Conservation (phyloP, 2,888 invertebrate species). For the Dynastes maya region DNA sequence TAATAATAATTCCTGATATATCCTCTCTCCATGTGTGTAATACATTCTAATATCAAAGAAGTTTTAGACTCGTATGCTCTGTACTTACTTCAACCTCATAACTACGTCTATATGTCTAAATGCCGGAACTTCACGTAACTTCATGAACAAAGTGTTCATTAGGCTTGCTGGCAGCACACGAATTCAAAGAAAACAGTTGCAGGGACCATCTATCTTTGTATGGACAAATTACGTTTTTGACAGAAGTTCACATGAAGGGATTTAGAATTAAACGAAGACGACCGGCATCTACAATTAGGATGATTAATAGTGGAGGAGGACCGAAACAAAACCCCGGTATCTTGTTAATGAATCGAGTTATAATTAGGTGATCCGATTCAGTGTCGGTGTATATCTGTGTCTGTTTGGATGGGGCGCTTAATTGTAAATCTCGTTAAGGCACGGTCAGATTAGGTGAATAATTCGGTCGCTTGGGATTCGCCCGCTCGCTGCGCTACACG, state of each 20-base stretch:
- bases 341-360: slow-evolving; percentile 49
- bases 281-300: slow-evolving; percentile 36
- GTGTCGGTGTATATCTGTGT: slow-evolving; percentile 42
- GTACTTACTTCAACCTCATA: too few relatives aligned
- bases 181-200: too few relatives aligned
- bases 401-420: slow-evolving; percentile 44
- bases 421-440: slow-evolving; percentile 50
- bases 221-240: slow-evolving; percentile 13
- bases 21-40: too few relatives aligned
- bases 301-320: slow-evolving; percentile 37
- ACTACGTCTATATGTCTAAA: too few relatives aligned
- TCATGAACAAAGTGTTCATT: too few relatives aligned
- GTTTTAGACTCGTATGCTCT: too few relatives aligned
- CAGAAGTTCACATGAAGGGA: not conserved
- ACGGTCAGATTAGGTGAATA: slow-evolving; percentile 48
- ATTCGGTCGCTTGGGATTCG: slow-evolving; percentile 45
- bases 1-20: too few relatives aligned
- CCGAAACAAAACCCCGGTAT: slow-evolving; percentile 47
- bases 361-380: slow-evolving; percentile 48
- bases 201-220: too few relatives aligned
- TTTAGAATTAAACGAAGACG: slow-evolving; percentile 7
- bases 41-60: too few relatives aligned
- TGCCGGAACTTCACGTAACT: too few relatives aligned
- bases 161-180: too few relatives aligned
- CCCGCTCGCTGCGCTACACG: slow-evolving; percentile 17